Evolutionary conservation across 2,797 vertebrate species (phyloP).

Genomic region (Gastrophryne carolinensis): DNA sequence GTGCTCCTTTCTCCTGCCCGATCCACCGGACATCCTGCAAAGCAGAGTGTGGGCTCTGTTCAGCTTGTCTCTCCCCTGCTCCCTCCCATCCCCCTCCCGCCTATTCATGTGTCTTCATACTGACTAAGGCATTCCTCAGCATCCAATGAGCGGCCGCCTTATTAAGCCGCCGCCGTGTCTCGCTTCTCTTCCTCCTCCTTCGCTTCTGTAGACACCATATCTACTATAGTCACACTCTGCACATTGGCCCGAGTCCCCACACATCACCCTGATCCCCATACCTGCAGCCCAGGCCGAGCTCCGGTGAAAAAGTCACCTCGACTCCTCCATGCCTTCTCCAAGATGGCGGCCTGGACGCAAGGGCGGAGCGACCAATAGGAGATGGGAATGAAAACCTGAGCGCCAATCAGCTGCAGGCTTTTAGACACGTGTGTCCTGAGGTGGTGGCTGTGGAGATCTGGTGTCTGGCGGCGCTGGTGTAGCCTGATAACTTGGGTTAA

Average conservation of each 20-base stretch:
- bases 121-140: conserved; percentile 60
- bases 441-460: neutral
- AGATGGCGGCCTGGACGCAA: conserved; percentile 76
- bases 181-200: conserved; percentile 26
- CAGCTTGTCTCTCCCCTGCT: neutral
- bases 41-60: no score
- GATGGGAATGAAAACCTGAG: conserved; percentile 57
- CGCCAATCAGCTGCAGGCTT: conserved; percentile 67
- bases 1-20: no score
- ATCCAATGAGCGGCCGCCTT: conserved; percentile 81
- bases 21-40: no score
- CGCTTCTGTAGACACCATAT: neutral
- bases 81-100: conserved; percentile 34
- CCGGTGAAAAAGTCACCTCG: conserved; percentile 55
- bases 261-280: neutral
- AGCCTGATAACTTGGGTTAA: no score
- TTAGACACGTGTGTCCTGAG: conserved; percentile 68
- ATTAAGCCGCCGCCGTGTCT: conserved; percentile 74
- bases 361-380: conserved; percentile 66
- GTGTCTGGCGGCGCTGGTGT: no score
- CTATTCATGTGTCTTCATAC: conserved; percentile 74
- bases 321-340: conserved; percentile 57
- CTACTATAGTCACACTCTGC: conserved; percentile 50
- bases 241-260: neutral
- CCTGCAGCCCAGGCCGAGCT: conserved; percentile 8